Conservation (phyloP, 2,113 vertebrate genomes). For the Prolemur simus region DNA sequence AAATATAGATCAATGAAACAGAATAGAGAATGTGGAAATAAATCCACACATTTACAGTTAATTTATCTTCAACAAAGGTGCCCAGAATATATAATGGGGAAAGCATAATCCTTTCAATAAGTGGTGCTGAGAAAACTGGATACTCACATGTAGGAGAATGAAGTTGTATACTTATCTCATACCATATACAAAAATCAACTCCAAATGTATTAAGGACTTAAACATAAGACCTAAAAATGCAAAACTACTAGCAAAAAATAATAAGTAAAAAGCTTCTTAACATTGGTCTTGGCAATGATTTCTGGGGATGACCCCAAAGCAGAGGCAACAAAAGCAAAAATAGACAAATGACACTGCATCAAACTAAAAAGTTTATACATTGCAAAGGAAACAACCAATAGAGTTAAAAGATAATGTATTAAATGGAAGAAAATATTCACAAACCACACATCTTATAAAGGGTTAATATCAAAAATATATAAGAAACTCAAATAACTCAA, state of each 20-base stretch:
- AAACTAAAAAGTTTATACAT: neutral
- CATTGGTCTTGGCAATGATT: neutral
- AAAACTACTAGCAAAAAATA: neutral
- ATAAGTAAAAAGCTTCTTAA: neutral
- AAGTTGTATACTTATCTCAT: neutral
- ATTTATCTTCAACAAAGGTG: neutral
- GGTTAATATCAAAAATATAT: neutral
- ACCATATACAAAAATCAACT: neutral
- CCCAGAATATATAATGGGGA: neutral
- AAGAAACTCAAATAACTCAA: neutral
- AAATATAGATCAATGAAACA: neutral
- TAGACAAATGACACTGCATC: neutral
- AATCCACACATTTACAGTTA: neutral
- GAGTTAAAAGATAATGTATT: neutral
- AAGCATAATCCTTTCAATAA: neutral
- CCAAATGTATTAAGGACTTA: neutral
- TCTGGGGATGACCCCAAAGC: neutral
- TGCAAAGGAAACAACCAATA: neutral
- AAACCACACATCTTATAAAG: neutral
- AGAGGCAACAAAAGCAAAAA: neutral
- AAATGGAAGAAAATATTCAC: neutral
- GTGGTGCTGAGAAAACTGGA: neutral
- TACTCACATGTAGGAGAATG: neutral
- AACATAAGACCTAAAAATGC: neutral
- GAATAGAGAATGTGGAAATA: neutral